These are phyloP conservation scores for Amphiduros pacificus DNA, from an alignment of 2,888 invertebrate genomes.

Conservation along the genomic window DNA sequence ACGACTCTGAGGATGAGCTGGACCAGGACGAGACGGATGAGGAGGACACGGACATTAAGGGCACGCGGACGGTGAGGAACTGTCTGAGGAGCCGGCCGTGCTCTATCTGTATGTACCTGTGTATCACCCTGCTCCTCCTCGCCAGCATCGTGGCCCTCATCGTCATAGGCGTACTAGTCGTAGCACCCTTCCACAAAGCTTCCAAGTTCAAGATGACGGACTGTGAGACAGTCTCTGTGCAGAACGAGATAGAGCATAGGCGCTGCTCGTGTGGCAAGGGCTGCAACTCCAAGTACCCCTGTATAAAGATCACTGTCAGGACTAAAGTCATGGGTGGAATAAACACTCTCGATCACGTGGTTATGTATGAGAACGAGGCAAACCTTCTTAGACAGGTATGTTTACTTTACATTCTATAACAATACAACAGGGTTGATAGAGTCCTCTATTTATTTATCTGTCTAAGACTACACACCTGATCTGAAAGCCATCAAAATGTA, in stretches of 20 bases:
- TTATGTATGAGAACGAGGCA: slow-evolving; percentile 23
- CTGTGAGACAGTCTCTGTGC: slow-evolving; percentile 5
- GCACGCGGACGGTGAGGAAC: neutral
- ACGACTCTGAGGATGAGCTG: neutral
- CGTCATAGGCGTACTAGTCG: slow-evolving; percentile 25
- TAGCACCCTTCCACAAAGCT: slow-evolving; percentile 22
- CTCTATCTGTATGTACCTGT: slow-evolving; percentile 21
- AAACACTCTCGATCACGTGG: neutral
- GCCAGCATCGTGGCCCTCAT: slow-evolving; percentile 24
- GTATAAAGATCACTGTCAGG: slow-evolving; percentile 20
- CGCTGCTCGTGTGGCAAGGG: slow-evolving; percentile 29
- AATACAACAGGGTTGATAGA: too few species aligned
- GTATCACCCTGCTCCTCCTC: slow-evolving; percentile 19
- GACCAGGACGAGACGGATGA: slow-evolving; percentile 3
- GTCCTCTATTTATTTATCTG: too few species aligned
- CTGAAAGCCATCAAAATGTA: too few species aligned
- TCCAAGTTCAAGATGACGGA: slow-evolving; percentile 15
- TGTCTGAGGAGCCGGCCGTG: slow-evolving; percentile 15
- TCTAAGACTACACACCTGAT: too few species aligned
- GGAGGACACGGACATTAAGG: neutral
- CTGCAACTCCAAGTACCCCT: slow-evolving; percentile 23
- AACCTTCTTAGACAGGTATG: slow-evolving; percentile 20
- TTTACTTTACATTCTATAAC: too few species aligned
- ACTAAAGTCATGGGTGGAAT: neutral
- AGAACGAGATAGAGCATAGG: slow-evolving; percentile 11